Base-by-base conservation (phyloP, 2,113 vertebrate species). In the Percina caprodes region DNA sequence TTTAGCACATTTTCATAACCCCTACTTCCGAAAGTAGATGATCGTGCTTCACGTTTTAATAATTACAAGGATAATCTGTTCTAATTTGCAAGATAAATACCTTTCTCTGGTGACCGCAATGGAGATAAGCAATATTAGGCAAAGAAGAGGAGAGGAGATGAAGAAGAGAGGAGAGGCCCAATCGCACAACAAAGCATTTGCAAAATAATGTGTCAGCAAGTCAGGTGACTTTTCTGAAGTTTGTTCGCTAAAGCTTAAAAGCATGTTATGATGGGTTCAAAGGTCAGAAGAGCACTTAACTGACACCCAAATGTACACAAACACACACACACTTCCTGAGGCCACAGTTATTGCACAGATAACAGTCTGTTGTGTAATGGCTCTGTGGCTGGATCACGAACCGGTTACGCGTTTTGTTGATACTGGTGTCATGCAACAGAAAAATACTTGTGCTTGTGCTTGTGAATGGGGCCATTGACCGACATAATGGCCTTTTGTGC, bases 381-480 rank as follows among this genome's bases (percentile, higher is more conserved):
- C 54, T 52, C 26, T 49, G 45, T 74, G 54, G 39, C 30, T 35
- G 49, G 13, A 14, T 42, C 73, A 74, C 51, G 48, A 55, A 77
- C 33, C 14, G 21, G 69, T 45, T 49, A 3, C 52, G 55, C 61
- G 65, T 52, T 30, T 42, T 11, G 24, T 48, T 76, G 63, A 80
- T 48, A 74, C n/a, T 56, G n/a, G 48, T 39, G 18, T 70, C 55
- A n/a, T 24, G 51, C 39, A 88, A 24, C 56, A 68, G 18, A 35
- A 66, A 61, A 63, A 26, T n/a, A 59, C 30, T 21, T 26, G 46
- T 74, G 52, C 10, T 5, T 51, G 19, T 33, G n/a, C 79, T 65
- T 21, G 19, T 83, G 58, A 79, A 86, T 86, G 42, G 30, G 58
- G 39, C n/a, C 76, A 80, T 73, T 84, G 73, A 62, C 33, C 11